These are phyloP conservation scores for Zaprionus taronus DNA, from an alignment of 1,140 invertebrate species.

Conservation along the genomic window DNA sequence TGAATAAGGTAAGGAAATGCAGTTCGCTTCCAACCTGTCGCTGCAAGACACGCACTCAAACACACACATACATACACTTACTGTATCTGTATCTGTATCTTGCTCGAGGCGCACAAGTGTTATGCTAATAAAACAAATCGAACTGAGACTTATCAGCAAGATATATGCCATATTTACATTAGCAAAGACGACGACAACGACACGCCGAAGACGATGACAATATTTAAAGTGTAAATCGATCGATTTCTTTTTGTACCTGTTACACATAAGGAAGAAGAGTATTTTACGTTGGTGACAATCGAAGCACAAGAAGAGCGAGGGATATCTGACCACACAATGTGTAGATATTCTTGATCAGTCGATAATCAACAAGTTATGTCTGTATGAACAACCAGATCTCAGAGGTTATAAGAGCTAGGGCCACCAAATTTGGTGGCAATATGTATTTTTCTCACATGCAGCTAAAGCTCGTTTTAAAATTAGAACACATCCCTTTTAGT, in stretches of 20 bases:
- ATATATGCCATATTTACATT: conserved; percentile 54
- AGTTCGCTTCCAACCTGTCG: conserved; percentile 54
- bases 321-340: rapidly evolving
- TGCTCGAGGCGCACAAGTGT: conserved; percentile 65
- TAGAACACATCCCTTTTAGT: no score
- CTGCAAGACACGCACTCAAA: conserved; percentile 12
- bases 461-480: no score
- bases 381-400: not conserved
- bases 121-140: conserved; percentile 82
- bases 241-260: conserved; percentile 34
- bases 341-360: not conserved
- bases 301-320: no score
- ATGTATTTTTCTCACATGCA: no score
- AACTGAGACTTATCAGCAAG: conserved; percentile 57
- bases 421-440: not conserved
- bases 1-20: conserved; percentile 79
- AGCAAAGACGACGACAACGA: conserved; percentile 7
- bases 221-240: conserved; percentile 78
- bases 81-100: conserved; percentile 40
- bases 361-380: not conserved
- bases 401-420: not conserved
- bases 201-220: conserved; percentile 27
- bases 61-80: conserved; percentile 19
- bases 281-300: not conserved
- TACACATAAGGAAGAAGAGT: no score